A percentile compares a stretch with the other conserved stretches of the same genome.
phyloP scores from a whole-genome alignment of 2,888 invertebrate species.

The Lithophane socia region DNA sequence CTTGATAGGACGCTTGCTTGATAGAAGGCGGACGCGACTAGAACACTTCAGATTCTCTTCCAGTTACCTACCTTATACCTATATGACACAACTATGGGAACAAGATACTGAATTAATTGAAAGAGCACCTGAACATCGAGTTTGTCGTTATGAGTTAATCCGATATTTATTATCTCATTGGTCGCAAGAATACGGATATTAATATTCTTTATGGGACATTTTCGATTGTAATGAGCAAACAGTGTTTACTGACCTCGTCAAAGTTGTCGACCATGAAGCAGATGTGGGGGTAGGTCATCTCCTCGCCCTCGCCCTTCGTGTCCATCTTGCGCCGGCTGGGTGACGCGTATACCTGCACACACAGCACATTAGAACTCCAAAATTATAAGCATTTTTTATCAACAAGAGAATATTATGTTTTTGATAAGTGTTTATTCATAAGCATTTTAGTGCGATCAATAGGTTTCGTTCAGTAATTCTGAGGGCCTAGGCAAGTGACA shows the following conservation, averaged over 20 bases:
- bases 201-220: background rate
- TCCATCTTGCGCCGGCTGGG: slow-evolving; percentile 99
- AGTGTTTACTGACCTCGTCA: slow-evolving; percentile 94
- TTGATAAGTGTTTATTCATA: background rate
- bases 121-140: background rate
- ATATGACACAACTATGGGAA: background rate
- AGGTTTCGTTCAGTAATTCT: background rate
- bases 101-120: slow-evolving; percentile 2
- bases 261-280: slow-evolving; percentile 99
- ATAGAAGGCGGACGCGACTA: background rate
- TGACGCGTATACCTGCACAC: slow-evolving; percentile 96
- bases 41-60: background rate
- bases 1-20: background rate
- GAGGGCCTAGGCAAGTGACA: no score
- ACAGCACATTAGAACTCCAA: background rate
- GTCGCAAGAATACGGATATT: background rate
- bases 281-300: slow-evolving; percentile 99
- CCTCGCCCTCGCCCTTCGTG: slow-evolving; percentile 99
- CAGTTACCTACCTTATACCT: background rate
- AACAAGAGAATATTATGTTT: no score
- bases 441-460: background rate
- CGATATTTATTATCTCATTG: background rate
- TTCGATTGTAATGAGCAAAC: background rate
- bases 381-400: no score
- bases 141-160: slow-evolving; percentile 1